Base-by-base conservation (phyloP, 2,797 vertebrate species). In the Oryzias sinensis region DNA sequence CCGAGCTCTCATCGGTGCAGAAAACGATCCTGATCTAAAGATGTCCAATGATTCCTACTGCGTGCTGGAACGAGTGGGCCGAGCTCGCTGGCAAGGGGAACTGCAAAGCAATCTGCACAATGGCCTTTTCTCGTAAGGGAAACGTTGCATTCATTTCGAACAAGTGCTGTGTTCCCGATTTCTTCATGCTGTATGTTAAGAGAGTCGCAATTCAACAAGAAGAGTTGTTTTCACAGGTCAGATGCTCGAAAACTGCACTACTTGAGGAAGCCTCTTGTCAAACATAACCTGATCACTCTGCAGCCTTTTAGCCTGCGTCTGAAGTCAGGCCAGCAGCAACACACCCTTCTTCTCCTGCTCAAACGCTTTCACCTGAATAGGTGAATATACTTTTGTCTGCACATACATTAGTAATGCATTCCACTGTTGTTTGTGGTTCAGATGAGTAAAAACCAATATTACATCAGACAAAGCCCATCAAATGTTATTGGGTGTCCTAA, bases 181-280 rank as follows among this genome's bases (percentile, higher is more conserved):
- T 5, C 7, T 6, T 47, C 11, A 24, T 4, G 45, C 20, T 33
- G 6, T 8, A 0, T 16, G 7, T 33, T 65, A 4, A 5, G 27
- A n/a, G n/a, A 1, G 18, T 43, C 0, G 2, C 25, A 0, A 8
- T 53, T 7, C 68, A 24, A 78, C 49, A 17, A 17, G 0, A 24
- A 1, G 1, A 63, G 6, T 45, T 73, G 14, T 71, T 46, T 73
- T 72, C 74, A 41, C 79, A 99, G 97, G 81, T 92, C 93, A 1
- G 97, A 99, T 43, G 93, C 97, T 14, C 93, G 97, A 6, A 99
- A 96, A 86, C 82, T 97, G 54, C 96, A 98, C 85, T 99, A 99
- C 84, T 85, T 98, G 70, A 91, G 97, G 64, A 93, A 93, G 69
- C 88, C 91, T 1, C 49, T 99, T 58, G 92, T 96, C 79, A 92